Percentiles rank a stretch among this genome's conserved stretches.
Evolutionary conservation across 2,888 invertebrate species (phyloP).

Genomic region (Crioceris asparagi): DNA sequence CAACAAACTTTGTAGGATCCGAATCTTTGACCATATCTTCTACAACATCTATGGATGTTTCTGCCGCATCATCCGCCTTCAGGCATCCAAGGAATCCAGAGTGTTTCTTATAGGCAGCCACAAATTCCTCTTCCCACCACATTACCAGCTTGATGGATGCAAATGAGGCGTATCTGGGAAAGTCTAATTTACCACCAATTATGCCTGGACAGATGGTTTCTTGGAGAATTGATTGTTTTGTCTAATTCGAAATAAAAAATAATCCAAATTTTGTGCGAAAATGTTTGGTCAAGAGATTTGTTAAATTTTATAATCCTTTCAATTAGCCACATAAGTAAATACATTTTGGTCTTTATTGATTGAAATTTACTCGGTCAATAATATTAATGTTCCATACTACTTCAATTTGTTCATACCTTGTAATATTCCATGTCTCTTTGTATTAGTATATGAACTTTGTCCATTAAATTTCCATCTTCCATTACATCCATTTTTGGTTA

Average conservation of each 20-base stretch:
- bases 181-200: conserved; percentile 73
- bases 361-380: too few relatives aligned
- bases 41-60: conserved; percentile 35
- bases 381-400: too few relatives aligned
- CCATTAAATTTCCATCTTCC: conserved; percentile 85
- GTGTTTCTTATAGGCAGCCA: conserved; percentile 59
- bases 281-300: too few relatives aligned
- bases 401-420: conserved; percentile 44
- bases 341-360: too few relatives aligned
- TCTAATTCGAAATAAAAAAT: too few relatives aligned
- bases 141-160: conserved; percentile 71
- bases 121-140: conserved; percentile 81
- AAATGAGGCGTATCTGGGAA: conserved; percentile 74
- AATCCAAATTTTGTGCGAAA: too few relatives aligned
- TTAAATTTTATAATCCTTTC: too few relatives aligned
- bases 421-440: conserved; percentile 78
- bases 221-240: conserved; percentile 49
- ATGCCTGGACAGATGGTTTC: conserved; percentile 68
- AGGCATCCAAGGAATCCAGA: conserved; percentile 41
- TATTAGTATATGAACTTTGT: conserved; percentile 69
- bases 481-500: conserved; percentile 64
- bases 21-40: conserved; percentile 58
- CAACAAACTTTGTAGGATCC: conserved; percentile 66
- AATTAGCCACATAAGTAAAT: too few relatives aligned
- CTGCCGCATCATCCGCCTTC: conserved; percentile 36